These are phyloP conservation scores for Erythrocebus patas DNA, from an alignment of 2,113 vertebrate species.

Conservation along the genomic window DNA sequence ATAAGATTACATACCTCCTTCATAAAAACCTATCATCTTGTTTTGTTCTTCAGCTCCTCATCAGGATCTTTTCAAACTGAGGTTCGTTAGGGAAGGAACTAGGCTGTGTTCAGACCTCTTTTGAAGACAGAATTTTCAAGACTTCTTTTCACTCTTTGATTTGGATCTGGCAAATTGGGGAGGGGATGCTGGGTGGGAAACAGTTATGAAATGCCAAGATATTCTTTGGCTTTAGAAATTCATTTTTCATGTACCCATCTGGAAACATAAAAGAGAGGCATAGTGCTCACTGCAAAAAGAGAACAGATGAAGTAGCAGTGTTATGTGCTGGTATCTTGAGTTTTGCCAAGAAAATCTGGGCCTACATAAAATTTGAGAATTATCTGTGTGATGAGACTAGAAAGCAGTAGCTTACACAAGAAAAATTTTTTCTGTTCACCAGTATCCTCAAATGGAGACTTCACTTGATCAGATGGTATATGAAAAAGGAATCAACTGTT, in stretches of 20 bases:
- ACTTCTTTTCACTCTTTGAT: slow-evolving; percentile 29
- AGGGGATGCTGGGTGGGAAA: neutral
- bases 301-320: slow-evolving; percentile 4
- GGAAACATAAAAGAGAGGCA: neutral
- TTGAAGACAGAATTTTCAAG: slow-evolving; percentile 51
- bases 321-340: neutral
- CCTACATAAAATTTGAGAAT: neutral
- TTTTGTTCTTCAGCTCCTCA: slow-evolving; percentile 43
- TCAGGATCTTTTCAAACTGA: slow-evolving; percentile 43
- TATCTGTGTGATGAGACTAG: neutral
- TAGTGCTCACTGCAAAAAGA: neutral
- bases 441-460: slow-evolving; percentile 10
- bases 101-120: slow-evolving; percentile 31
- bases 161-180: slow-evolving; percentile 39
- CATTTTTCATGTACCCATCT: slow-evolving; percentile 33
- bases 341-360: slow-evolving; percentile 29
- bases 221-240: slow-evolving; percentile 36
- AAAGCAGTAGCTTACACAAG: slow-evolving; percentile 10
- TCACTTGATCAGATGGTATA: neutral
- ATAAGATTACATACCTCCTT: slow-evolving; percentile 60
- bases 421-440: neutral
- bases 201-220: slow-evolving; percentile 43
- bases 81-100: neutral
- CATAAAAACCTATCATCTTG: slow-evolving; percentile 22
- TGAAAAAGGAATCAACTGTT: slow-evolving; percentile 39